These are phyloP conservation scores for Atrichornis clamosus DNA, from an alignment of 2,113 vertebrate genomes.

Conservation along the genomic window DNA sequence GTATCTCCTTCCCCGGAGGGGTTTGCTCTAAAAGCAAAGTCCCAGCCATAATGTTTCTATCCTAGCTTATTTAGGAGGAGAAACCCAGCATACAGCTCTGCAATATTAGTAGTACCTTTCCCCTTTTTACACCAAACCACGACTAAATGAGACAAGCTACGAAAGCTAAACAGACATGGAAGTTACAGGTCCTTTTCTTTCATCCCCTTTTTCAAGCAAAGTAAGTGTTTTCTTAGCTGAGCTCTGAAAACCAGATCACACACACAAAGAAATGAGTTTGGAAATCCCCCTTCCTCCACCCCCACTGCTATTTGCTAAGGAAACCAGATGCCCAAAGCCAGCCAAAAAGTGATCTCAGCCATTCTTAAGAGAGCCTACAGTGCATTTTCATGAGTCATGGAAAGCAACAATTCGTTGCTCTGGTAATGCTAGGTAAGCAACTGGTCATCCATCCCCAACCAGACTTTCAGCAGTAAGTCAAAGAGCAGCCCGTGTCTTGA, in stretches of 20 bases:
- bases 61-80: not conserved
- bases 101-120: not conserved
- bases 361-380: slow-evolving; percentile 54
- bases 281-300: slow-evolving; percentile 51
- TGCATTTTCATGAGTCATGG: slow-evolving; percentile 68
- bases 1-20: not conserved
- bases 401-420: slow-evolving; percentile 68
- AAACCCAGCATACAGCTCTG: not conserved
- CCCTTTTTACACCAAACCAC: not conserved
- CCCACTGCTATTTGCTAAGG: slow-evolving; percentile 35
- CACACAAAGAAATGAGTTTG: not conserved
- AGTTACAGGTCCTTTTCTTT: not conserved
- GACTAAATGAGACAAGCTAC: not conserved
- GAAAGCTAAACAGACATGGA: not conserved
- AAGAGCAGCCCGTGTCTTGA: not conserved
- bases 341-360: slow-evolving; percentile 67
- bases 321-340: slow-evolving; percentile 48
- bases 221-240: not conserved
- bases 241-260: not conserved
- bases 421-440: slow-evolving; percentile 65
- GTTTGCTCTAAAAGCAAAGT: not conserved
- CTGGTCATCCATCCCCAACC: not conserved
- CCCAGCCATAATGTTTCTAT: not conserved
- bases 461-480: not conserved
- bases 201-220: not conserved